Evolutionary conservation across 2,888 invertebrate species (phyloP).

Genomic region (Cloeon dipterum): DNA sequence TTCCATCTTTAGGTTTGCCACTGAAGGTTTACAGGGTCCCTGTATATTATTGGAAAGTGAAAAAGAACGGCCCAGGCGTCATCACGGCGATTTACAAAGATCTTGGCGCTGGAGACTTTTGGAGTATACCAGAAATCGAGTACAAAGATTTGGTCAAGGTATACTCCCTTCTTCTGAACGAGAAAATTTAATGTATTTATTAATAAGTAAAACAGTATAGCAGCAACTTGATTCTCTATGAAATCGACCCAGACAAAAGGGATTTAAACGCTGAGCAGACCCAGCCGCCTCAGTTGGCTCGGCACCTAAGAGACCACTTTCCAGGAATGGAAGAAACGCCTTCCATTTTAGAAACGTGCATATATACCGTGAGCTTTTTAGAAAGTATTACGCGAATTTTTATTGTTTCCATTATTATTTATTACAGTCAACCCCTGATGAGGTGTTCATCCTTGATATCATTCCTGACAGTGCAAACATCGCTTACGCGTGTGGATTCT

Average conservation of each 20-base stretch:
- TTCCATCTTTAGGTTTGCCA: conserved; percentile 12
- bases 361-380: conserved; percentile 18
- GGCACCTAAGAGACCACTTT: conserved; percentile 12
- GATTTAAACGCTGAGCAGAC: neutral
- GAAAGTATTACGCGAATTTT: too few relatives aligned
- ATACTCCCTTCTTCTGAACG: neutral
- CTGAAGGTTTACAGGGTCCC: conserved; percentile 11
- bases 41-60: conserved; percentile 6
- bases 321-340: conserved; percentile 13
- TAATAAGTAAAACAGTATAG: conserved; percentile 12
- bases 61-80: neutral
- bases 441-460: conserved; percentile 3
- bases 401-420: too few relatives aligned
- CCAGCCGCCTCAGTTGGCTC: neutral
- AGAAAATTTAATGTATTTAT: neutral
- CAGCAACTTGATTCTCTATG: conserved; percentile 13
- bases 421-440: conserved; percentile 3
- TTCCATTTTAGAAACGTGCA: conserved; percentile 14
- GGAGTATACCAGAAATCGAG: conserved; percentile 13
- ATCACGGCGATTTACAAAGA: conserved; percentile 3
- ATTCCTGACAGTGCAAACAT: conserved; percentile 4
- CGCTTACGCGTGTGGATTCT: conserved; percentile 2
- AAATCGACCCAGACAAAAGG: conserved; percentile 10
- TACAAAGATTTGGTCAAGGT: conserved; percentile 16
- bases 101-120: conserved; percentile 4